Evolutionary conservation across 30 jellyfish, hydroid and myxozoan genomes (phyloP).

Genomic region (Aurelia sp.): DNA sequence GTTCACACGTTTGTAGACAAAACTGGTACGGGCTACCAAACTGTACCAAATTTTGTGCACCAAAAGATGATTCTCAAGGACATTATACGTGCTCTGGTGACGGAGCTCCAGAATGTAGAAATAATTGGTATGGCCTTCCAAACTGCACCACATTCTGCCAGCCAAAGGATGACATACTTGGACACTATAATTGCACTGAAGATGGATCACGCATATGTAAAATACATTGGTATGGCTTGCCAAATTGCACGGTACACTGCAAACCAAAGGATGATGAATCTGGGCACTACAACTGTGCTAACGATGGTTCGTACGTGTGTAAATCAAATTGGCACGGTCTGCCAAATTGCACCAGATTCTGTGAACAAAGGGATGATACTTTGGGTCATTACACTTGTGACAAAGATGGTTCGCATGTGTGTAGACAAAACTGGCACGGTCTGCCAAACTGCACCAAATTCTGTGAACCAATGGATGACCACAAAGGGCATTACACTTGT

Average conservation of each 20-base stretch:
- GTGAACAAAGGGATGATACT: slow-evolving; percentile 14
- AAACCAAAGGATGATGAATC: too few relatives aligned
- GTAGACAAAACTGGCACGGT: slow-evolving; percentile 34
- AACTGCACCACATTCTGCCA: background rate
- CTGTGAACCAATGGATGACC: slow-evolving; percentile 44
- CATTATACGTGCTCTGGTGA: slow-evolving; percentile 39
- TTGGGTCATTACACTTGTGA: slow-evolving; percentile 51
- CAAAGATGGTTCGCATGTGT: slow-evolving; percentile 29
- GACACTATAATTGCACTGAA: too few relatives aligned
- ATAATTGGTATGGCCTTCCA: slow-evolving; percentile 31
- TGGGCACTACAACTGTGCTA: too few relatives aligned
- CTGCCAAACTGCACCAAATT: slow-evolving; percentile 34
- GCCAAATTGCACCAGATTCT: background rate
- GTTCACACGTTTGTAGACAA: slow-evolving; percentile 21
- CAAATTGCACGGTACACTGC: too few relatives aligned
- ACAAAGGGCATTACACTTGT: slow-evolving; percentile 61
- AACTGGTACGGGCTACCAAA: slow-evolving; percentile 28
- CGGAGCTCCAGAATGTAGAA: slow-evolving; percentile 45
- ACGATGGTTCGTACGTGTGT: too few relatives aligned
- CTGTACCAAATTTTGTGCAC: slow-evolving; percentile 42
- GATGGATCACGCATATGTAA: too few relatives aligned
- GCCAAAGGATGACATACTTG: too few relatives aligned
- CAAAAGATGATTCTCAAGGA: slow-evolving; percentile 35
- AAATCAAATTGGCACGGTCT: too few relatives aligned
- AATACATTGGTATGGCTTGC: too few relatives aligned